Base-by-base conservation (phyloP, 2,113 vertebrate genomes). In the Caloenas nicobarica region DNA sequence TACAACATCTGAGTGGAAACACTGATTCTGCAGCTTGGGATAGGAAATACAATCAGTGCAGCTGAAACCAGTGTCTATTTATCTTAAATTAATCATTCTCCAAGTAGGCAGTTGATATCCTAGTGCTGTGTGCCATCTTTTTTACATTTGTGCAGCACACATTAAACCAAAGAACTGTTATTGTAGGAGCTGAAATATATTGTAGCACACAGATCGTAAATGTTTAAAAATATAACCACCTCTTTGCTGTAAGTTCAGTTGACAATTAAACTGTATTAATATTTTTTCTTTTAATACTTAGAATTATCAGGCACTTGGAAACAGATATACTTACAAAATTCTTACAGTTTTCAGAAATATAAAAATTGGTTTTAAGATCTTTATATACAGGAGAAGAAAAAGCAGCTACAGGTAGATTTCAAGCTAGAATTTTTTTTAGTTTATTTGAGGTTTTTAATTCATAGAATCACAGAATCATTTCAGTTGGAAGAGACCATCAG, bases 51-150 rank as follows among this genome's bases (percentile, higher is more conserved):
- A 92, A 93, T 97, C 93, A 91, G 50, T 26, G 46, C 86, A 68
- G 91, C 83, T 95, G 92, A 96, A 96, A 95, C 62, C 88, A 97
- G 93, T 62, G 91, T 93, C 95, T 96, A 95, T 97, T 98, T 97
- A 96, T 97, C 96, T 97, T 89, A 95, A 97, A 97, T 97, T 97
- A 97, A 97, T 98, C 95, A 94, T 95, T 97, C 97, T 93, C 85
- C 64, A 88, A 93, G 94, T 78, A 96, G 88, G 89, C 84, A 94
- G 93, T 95, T 97, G 96, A 97, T 97, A 96, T 81, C 72, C 77
- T 84, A 69, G 82, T 95, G 68, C 93, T 91, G 17, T 89, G 40
- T 95, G 91, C 87, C 88, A 94, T 56, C 96, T 74, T 94, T 97
- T 97, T 98, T 96, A 94, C 91, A 93, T 97, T 98, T 89, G 84